Evolutionary conservation across 2,113 vertebrate genomes (phyloP), one percentile per base, ranked within the genome.

Genomic region (Tachysurus vachellii): DNA sequence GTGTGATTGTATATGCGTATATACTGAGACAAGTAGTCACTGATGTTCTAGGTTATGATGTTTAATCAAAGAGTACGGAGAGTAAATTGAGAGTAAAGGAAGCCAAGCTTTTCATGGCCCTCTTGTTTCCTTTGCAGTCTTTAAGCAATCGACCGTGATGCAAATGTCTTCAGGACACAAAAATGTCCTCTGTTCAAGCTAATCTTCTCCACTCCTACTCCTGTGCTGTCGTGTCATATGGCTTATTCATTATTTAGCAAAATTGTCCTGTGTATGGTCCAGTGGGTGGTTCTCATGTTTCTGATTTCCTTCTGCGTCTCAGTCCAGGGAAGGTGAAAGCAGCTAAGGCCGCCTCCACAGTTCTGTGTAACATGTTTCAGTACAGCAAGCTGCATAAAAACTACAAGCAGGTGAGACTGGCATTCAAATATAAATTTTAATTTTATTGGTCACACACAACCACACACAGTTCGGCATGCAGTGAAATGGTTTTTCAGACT

Each of bases 351-450:
- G 97, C 97, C 0, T 95, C 97, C 64, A 99, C 97, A 23, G 97
- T 99, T 85, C 92, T 99, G 92, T 94, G 94, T 91, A 99, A 99
- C 92, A 97, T 99, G 96, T 99, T 97, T 95, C 97, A 97, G 83
- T 99, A 99, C 94, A 96, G 59, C 93, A 99, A 98, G 91, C 96
- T 99, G 61, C 97, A 99, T 94, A 97, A 94, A 79, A 97, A 99
- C 92, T 99, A 96, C 95, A 97, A 97, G 90, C 94, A 94, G 95
- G 98, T 99, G 91, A 0, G 96, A 80, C 1, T 61, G 56, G 8
- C 8, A 50, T 50, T 50, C 47, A 50, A 50, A 50, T 50, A 5
- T 3, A 50, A 50, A 50, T 50, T 5, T 7, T 7, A 50, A 50
- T 50, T 3, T 50, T 50, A 50, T 36, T 36, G 36, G 36, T 36